Conservation (phyloP, 2,797 vertebrate species). For the Typhlichthys subterraneus region DNA sequence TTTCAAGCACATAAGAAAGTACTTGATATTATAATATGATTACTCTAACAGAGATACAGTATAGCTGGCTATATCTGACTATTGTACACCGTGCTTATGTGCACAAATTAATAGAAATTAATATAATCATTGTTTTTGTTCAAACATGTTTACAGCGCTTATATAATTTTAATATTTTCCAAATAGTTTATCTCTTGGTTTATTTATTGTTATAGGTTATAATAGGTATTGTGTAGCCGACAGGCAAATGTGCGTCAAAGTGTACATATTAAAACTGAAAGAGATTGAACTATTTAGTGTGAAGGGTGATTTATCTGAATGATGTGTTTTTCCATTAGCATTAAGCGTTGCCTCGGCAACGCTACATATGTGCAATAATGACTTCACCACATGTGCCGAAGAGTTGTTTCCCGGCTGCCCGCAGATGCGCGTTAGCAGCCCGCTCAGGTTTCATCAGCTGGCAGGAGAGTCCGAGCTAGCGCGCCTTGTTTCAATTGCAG, state of each 20-base stretch:
- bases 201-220: too few relatives aligned
- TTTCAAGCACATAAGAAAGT: not conserved
- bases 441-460: slow-evolving; percentile 65
- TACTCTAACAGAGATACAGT: too few relatives aligned
- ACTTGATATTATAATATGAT: too few relatives aligned
- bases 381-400: slow-evolving; percentile 51
- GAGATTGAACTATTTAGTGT: not conserved
- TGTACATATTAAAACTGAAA: not conserved
- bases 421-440: slow-evolving; percentile 54
- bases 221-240: too few relatives aligned
- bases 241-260: not conserved
- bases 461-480: slow-evolving; percentile 51
- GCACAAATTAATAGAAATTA: too few relatives aligned
- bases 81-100: too few relatives aligned
- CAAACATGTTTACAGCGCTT: too few relatives aligned
- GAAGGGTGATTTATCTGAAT: not conserved
- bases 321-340: slow-evolving; percentile 10
- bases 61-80: too few relatives aligned
- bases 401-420: slow-evolving; percentile 49
- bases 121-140: too few relatives aligned
- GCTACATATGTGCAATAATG: slow-evolving; percentile 49
- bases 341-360: slow-evolving; percentile 32
- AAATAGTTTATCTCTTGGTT: too few relatives aligned
- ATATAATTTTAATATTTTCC: too few relatives aligned
- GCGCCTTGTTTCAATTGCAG: slow-evolving; percentile 67